phyloP scores from a whole-genome alignment of 2,888 invertebrate genomes.

The Eudemis profundana region DNA sequence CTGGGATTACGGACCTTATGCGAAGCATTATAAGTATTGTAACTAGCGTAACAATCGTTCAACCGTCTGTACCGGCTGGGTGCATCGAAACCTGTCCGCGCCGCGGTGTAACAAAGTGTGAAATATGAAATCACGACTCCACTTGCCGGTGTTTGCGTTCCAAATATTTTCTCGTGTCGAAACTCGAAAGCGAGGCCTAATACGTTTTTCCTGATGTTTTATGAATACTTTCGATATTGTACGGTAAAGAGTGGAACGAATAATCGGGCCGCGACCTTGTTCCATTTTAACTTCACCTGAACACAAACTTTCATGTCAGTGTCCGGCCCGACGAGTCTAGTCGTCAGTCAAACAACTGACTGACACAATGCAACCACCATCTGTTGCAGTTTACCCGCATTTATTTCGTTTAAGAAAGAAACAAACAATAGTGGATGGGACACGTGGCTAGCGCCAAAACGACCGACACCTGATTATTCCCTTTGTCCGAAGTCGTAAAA shows the following conservation, averaged over 20 bases:
- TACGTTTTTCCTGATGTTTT: constrained; percentile 65
- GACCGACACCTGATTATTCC: constrained; percentile 68
- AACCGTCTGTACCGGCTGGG: constrained; percentile 57
- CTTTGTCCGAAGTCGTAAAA: constrained; percentile 65
- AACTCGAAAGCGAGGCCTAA: constrained; percentile 67
- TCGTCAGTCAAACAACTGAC: constrained; percentile 18
- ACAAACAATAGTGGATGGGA: constrained; percentile 61
- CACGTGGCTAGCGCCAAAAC: constrained; percentile 65
- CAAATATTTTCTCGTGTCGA: constrained; percentile 80
- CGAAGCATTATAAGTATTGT: constrained; percentile 23
- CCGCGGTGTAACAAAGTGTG: constrained; percentile 80
- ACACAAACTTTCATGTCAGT: constrained; percentile 34
- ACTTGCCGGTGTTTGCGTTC: constrained; percentile 80
- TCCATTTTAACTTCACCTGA: constrained; percentile 58
- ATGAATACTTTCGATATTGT: constrained; percentile 65
- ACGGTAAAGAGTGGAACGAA: constrained; percentile 61
- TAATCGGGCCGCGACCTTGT: constrained; percentile 64
- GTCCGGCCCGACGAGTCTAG: neutral
- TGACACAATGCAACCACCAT: constrained; percentile 56
- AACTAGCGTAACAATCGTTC: constrained; percentile 22
- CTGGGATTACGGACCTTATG: constrained; percentile 40
- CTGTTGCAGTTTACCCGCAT: constrained; percentile 66
- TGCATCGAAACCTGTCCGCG: constrained; percentile 74
- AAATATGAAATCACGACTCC: constrained; percentile 85
- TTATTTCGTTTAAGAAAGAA: constrained; percentile 58